Evolutionary conservation across 2,797 vertebrate genomes (phyloP).

Genomic region (Anabacerthia variegaticeps): DNA sequence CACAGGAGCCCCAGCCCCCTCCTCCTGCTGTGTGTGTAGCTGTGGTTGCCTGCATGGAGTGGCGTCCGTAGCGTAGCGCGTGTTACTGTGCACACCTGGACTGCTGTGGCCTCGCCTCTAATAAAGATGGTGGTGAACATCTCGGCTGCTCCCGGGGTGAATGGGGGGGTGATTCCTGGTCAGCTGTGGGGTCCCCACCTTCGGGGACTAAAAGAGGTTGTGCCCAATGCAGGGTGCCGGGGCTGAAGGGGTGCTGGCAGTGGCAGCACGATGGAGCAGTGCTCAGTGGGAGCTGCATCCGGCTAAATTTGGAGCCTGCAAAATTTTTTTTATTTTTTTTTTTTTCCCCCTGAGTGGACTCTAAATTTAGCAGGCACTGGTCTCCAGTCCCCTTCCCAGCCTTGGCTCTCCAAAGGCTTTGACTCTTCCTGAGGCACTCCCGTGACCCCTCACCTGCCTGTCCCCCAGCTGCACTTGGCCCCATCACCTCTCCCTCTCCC

Average conservation of each 20-base stretch:
- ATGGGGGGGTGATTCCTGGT: not conserved
- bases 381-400: not conserved
- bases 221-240: rapidly evolving
- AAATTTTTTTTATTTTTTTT: not conserved
- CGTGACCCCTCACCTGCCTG: not conserved
- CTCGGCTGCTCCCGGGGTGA: not conserved
- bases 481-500: not conserved
- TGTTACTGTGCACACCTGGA: constrained; percentile 35
- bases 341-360: not conserved
- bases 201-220: rapidly evolving
- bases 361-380: constrained; percentile 42
- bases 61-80: not conserved
- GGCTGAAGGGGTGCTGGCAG: not conserved
- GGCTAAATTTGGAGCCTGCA: constrained; percentile 41
- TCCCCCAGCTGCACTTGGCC: rapidly evolving
- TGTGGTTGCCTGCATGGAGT: constrained; percentile 53
- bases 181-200: rapidly evolving
- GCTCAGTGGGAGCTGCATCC: not conserved
- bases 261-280: rapidly evolving
- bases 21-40: not conserved
- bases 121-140: constrained; percentile 61
- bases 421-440: not conserved
- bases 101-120: constrained; percentile 54
- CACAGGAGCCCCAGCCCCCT: rapidly evolving
- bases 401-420: not conserved